Evolutionary conservation across 2,797 vertebrate genomes (phyloP), one percentile per base, ranked within the genome.

Genomic region (Phrynocephalus vlangalii): DNA sequence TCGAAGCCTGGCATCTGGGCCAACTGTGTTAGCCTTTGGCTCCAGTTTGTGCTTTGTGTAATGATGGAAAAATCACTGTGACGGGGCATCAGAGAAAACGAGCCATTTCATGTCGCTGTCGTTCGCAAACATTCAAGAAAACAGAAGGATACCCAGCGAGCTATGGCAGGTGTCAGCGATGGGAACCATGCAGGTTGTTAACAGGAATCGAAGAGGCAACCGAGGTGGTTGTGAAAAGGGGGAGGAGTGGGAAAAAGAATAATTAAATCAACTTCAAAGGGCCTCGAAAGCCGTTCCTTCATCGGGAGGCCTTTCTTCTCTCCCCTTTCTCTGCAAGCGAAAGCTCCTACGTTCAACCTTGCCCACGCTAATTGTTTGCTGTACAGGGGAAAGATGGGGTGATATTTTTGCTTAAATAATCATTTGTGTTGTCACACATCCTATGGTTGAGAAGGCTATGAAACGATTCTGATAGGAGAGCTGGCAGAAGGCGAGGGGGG

Each of bases 371-470:
- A 94, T 94, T 95, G 93, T 92, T 92, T 91, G 66, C 91, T 79
- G 63, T 87, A 76, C 91, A 44, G 91, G 93, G 94, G 94, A 94
- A 80, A 87, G 91, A 90, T 86, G 67, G 90, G 79, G 91, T 91
- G 88, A 63, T 91, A 90, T 92, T 94, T 93, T 92, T 90, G 33
- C 91, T 95, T 95, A 93, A 94, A 91, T 94, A 93, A 94, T 93
- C 92, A 90, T 92, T 87, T 91, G 89, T 89, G 93, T 80, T 90
- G 89, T 86, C 92, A 87, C 88, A 87, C 85, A 91, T 81, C 91
- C 80, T 85, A 80, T 88, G 89, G 91, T 91, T 94, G 2, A 83
- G 92, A 85, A 90, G 95, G 90, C 90, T 82, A 90, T 93, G 90
- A 94, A 93, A 94, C 89, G 91, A 91, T 94, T 86, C 89, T 90